phyloP scores from a whole-genome alignment of 2,797 vertebrate genomes.

The Mormyrops attenuatus region DNA sequence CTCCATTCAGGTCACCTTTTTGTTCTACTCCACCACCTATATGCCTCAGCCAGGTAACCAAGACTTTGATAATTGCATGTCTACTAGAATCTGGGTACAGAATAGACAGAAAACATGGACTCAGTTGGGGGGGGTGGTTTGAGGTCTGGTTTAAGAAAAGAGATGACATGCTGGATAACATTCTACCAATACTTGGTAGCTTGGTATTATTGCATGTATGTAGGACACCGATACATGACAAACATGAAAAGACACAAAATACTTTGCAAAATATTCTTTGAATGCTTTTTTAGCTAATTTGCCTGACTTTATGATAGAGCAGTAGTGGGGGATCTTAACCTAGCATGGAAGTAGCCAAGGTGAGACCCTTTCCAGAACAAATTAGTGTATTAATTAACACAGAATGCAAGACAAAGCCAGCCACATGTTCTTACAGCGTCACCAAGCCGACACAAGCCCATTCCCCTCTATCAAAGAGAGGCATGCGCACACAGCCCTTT shows the following conservation, averaged over 20 bases:
- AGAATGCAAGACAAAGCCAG: conserved; percentile 57
- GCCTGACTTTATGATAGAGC: not conserved
- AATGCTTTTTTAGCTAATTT: not conserved
- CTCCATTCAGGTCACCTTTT: not conserved
- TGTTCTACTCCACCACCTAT: not conserved
- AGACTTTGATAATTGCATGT: not conserved
- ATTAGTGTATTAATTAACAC: conserved; percentile 16
- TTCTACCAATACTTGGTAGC: not conserved
- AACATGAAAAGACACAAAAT: not conserved
- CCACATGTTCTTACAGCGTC: not conserved
- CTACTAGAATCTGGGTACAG: not conserved
- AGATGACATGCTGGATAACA: not conserved
- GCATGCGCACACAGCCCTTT: not conserved
- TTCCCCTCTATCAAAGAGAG: not conserved
- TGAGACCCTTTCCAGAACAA: not conserved
- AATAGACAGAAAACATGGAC: not conserved
- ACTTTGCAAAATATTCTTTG: not conserved
- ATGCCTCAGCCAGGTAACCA: not conserved
- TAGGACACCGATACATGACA: not conserved
- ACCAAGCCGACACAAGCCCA: not conserved
- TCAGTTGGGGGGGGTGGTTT: not conserved
- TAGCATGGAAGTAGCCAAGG: not conserved
- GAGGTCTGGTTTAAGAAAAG: not conserved
- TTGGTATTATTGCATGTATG: not conserved
- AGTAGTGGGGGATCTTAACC: not conserved